Evolutionary conservation across 92 coral and sea anemone genomes (phyloP).

Genomic region (Actinostola sp.): DNA sequence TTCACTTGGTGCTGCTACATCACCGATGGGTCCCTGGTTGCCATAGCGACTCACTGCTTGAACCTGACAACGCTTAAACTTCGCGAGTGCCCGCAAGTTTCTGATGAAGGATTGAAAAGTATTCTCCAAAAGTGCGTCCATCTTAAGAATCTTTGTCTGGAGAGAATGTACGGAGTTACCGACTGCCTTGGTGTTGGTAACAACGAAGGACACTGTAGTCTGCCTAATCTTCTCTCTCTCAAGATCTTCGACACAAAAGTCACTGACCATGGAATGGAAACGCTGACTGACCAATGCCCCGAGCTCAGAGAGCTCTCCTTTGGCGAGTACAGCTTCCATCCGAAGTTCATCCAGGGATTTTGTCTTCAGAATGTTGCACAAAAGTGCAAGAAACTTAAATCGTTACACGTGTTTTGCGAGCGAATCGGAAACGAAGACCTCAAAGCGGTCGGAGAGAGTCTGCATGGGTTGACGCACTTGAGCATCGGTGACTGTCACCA

Average conservation of each 20-base stretch:
- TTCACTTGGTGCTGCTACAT: constrained; percentile 90
- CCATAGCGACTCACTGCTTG: constrained; percentile 62
- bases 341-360: constrained; percentile 59
- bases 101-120: constrained; percentile 78
- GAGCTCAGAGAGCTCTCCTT: constrained; percentile 59
- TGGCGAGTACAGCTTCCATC: constrained; percentile 79
- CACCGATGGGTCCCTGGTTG: constrained; percentile 70
- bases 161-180: constrained; percentile 64
- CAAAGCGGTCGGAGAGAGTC: constrained; percentile 50
- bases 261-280: constrained; percentile 71
- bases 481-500: constrained; percentile 80
- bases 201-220: constrained; percentile 17
- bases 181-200: constrained; percentile 42
- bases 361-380: constrained; percentile 63
- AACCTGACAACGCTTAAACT: constrained; percentile 58
- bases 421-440: constrained; percentile 70
- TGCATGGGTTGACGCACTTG: constrained; percentile 60
- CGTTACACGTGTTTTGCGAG: constrained; percentile 59
- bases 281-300: constrained; percentile 69
- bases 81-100: constrained; percentile 83
- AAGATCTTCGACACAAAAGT: constrained; percentile 72
- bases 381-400: constrained; percentile 64
- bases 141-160: constrained; percentile 64
- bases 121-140: constrained; percentile 64
- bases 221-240: constrained; percentile 54